Evolutionary conservation across 2,113 vertebrate genomes (phyloP).

Genomic region (Ceyx melanurus): DNA sequence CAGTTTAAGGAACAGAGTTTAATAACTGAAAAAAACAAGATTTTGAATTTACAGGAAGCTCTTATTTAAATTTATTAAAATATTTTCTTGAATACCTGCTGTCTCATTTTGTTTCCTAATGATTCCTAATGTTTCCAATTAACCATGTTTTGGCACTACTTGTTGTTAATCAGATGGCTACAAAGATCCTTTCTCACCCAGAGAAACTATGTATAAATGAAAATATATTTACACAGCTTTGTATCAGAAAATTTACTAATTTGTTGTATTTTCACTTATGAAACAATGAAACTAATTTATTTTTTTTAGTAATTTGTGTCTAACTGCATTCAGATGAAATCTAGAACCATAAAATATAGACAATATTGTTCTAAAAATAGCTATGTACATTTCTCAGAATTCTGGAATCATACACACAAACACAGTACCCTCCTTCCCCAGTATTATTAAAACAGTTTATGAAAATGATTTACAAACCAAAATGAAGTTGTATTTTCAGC

Average conservation of each 20-base stretch:
- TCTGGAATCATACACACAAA: neutral
- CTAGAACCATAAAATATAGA: neutral
- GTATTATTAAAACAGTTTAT: neutral
- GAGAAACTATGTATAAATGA: neutral
- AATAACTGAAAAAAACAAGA: neutral
- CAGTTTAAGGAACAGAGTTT: neutral
- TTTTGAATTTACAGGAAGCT: neutral
- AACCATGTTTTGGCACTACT: neutral
- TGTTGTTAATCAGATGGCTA: neutral
- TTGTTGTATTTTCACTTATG: neutral
- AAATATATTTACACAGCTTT: neutral
- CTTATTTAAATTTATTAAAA: neutral
- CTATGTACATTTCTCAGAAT: neutral
- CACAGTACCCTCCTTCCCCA: neutral
- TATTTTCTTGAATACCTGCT: neutral
- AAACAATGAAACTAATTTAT: neutral
- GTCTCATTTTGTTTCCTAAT: neutral
- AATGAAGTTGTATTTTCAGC: neutral
- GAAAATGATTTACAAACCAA: neutral
- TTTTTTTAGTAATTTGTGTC: neutral
- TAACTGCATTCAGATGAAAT: neutral
- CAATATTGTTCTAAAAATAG: neutral
- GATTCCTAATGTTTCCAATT: neutral
- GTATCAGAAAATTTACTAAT: neutral
- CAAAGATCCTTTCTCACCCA: neutral